phyloP scores from a whole-genome alignment of 64 coral and sea anemone genomes.

The Porites australiensis region DNA sequence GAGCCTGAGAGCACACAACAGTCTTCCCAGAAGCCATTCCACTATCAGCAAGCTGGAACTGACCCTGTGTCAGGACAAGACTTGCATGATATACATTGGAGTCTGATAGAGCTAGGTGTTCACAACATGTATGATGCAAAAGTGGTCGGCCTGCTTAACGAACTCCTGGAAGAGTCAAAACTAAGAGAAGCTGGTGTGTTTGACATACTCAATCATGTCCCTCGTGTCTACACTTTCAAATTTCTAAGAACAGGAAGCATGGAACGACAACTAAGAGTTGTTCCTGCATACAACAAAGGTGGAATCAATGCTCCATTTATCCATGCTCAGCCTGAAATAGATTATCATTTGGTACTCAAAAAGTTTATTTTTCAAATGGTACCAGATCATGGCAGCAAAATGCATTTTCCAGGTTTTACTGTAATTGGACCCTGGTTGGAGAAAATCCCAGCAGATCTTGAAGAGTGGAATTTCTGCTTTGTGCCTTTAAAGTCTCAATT shows the following conservation, averaged over 20 bases:
- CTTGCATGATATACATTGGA: constrained; percentile 25
- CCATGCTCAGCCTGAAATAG: constrained; percentile 40
- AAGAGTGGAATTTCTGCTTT: constrained; percentile 55
- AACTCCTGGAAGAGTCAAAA: constrained; percentile 38
- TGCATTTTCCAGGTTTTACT: constrained; percentile 51
- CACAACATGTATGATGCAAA: constrained; percentile 52
- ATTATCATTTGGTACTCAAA: constrained; percentile 44
- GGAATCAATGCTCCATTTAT: constrained; percentile 20
- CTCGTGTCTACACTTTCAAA: constrained; percentile 41
- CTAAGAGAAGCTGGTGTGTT: constrained; percentile 40
- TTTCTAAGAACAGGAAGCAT: constrained; percentile 51
- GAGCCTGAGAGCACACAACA: neutral
- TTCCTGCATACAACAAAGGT: constrained; percentile 25
- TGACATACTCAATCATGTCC: constrained; percentile 28
- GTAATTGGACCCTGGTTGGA: constrained; percentile 48
- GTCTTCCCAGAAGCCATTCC: constrained; percentile 15
- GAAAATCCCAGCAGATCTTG: constrained; percentile 16
- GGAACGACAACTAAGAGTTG: constrained; percentile 34
- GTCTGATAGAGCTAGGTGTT: constrained; percentile 45
- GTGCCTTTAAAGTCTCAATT: neutral
- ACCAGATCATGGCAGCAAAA: constrained; percentile 2
- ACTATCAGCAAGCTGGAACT: constrained; percentile 22
- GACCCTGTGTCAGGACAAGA: constrained; percentile 36
- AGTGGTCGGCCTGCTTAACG: constrained; percentile 32
- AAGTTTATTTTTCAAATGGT: constrained; percentile 48